Conservation (phyloP, 2,797 vertebrate genomes). For the Pantherophis alleghaniensis region DNA sequence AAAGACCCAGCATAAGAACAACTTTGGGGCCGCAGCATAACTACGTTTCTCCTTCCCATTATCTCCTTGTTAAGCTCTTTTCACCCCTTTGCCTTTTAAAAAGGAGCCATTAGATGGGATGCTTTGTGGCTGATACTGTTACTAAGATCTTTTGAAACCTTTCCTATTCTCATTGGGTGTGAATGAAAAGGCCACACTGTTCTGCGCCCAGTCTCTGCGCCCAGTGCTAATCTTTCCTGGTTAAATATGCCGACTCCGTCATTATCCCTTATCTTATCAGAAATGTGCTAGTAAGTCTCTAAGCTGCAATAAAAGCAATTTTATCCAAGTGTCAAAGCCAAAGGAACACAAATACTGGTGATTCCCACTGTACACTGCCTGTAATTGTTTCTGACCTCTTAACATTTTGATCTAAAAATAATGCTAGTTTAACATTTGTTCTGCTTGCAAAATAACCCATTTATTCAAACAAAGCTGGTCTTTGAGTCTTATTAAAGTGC, state of each 20-base stretch:
- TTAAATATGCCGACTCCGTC: constrained; percentile 60
- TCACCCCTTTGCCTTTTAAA: not conserved
- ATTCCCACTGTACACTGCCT: constrained; percentile 58
- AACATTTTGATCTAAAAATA: constrained; percentile 68
- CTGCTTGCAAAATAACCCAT: constrained; percentile 67
- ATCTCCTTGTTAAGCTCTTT: not conserved
- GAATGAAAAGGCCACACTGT: constrained; percentile 47
- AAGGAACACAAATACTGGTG: constrained; percentile 54
- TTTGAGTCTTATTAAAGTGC: constrained; percentile 56
- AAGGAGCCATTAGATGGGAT: not conserved
- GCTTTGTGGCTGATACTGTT: constrained; percentile 12
- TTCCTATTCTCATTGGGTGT: not conserved
- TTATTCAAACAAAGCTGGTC: constrained; percentile 65
- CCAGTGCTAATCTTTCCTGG: constrained; percentile 46
- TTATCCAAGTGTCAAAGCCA: constrained; percentile 63
- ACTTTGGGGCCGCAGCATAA: not conserved
- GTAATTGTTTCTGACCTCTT: constrained; percentile 66
- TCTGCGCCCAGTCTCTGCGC: constrained; percentile 41
- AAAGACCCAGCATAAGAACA: not conserved
- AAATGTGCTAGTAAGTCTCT: constrained; percentile 56
- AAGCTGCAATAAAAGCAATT: constrained; percentile 66
- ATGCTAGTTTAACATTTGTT: constrained; percentile 66
- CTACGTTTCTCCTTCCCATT: not conserved
- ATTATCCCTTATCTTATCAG: constrained; percentile 66
- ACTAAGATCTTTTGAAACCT: constrained; percentile 20